These are phyloP conservation scores for Zelleria hepariella DNA, from an alignment of 2,888 invertebrate species.

Conservation along the genomic window DNA sequence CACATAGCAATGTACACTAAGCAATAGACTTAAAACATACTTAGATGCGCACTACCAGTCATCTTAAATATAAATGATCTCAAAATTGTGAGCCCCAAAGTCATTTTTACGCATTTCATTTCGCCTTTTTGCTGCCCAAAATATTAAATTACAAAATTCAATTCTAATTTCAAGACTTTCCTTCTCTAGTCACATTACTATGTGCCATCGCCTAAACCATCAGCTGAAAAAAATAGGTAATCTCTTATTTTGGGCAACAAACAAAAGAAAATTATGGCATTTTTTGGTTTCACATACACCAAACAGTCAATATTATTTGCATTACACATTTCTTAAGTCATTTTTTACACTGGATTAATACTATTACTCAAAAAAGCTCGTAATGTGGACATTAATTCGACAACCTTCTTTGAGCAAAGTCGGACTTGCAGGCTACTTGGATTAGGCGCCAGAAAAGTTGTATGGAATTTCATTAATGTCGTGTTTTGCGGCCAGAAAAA, in stretches of 20 bases:
- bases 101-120: slow-evolving; percentile 40
- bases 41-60: slow-evolving; percentile 26
- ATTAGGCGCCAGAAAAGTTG: too few relatives aligned
- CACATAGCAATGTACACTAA: slow-evolving; percentile 6
- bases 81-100: slow-evolving; percentile 58
- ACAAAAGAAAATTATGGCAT: slow-evolving; percentile 3
- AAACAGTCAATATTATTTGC: neutral
- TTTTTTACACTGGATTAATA: slow-evolving; percentile 1
- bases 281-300: slow-evolving; percentile 2
- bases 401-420: too few relatives aligned
- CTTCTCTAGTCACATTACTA: slow-evolving; percentile 34
- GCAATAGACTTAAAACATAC: slow-evolving; percentile 15
- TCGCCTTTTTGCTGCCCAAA: slow-evolving; percentile 1
- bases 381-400: too few relatives aligned
- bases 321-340: neutral
- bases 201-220: slow-evolving; percentile 34
- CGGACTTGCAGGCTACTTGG: too few relatives aligned
- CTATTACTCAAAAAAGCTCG: too few relatives aligned
- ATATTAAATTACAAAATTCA: neutral
- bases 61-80: slow-evolving; percentile 52
- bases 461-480: too few relatives aligned
- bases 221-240: slow-evolving; percentile 3
- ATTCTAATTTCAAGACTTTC: too few relatives aligned
- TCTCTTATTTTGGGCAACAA: neutral
- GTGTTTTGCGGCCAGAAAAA: too few relatives aligned